phyloP scores from a whole-genome alignment of 2,797 vertebrate genomes.

The Hydrophis major region DNA sequence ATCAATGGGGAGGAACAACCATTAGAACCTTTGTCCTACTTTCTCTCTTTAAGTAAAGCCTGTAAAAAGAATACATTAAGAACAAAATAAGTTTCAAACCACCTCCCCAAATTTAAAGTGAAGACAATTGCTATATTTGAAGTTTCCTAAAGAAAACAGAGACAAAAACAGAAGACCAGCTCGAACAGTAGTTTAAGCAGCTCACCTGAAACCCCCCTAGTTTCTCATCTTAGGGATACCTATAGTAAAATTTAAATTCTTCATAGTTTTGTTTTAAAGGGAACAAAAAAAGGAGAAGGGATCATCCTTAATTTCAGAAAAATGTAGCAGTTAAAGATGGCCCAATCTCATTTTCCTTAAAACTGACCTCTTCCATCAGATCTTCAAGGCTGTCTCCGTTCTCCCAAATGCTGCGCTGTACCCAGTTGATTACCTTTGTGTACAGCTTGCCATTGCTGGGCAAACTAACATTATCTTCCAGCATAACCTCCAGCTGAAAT shows the following conservation, averaged over 20 bases:
- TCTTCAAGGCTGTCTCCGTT: slow-evolving; percentile 92
- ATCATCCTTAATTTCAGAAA: slow-evolving; percentile 70
- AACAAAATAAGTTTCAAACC: slow-evolving; percentile 75
- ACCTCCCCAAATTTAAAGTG: slow-evolving; percentile 75
- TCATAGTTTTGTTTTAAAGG: slow-evolving; percentile 71
- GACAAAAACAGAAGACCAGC: slow-evolving; percentile 75
- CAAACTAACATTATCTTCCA: slow-evolving; percentile 94
- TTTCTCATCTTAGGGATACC: slow-evolving; percentile 84
- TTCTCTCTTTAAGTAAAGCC: slow-evolving; percentile 75
- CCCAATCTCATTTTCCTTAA: slow-evolving; percentile 69
- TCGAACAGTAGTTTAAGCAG: slow-evolving; percentile 78
- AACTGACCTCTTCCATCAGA: slow-evolving; percentile 99
- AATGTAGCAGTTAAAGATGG: slow-evolving; percentile 50
- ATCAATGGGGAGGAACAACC: slow-evolving; percentile 98
- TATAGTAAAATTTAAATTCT: slow-evolving; percentile 84
- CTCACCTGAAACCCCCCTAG: slow-evolving; percentile 87
- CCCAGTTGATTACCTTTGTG: slow-evolving; percentile 98
- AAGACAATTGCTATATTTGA: slow-evolving; percentile 67
- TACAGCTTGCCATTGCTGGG: slow-evolving; percentile 98
- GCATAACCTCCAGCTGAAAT: slow-evolving; percentile 93
- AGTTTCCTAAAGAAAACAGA: slow-evolving; percentile 63
- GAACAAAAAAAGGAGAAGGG: slow-evolving; percentile 66
- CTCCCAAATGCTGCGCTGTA: slow-evolving; percentile 97
- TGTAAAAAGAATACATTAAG: slow-evolving; percentile 84
- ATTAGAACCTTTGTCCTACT: slow-evolving; percentile 89